Base-by-base conservation (phyloP, 2,888 invertebrate species). In the Campoplex nolae region DNA sequence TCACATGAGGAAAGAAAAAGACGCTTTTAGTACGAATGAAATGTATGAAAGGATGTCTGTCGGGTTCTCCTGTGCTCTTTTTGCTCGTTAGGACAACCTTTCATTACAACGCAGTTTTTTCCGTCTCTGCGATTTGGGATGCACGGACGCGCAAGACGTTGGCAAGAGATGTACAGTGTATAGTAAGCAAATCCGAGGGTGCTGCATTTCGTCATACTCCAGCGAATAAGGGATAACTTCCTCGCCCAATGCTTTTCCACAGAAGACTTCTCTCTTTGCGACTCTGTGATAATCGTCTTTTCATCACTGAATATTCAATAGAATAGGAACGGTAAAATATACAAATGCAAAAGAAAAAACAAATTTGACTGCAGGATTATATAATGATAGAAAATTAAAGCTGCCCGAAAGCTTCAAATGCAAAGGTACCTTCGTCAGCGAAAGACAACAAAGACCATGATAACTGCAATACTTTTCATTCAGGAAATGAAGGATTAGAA, bases 21-120 rank as follows among this genome's bases (percentile, higher is more conserved):
- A 62, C 13, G 65, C 56, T 45, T 71, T 68, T 35, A 74, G 42
- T 32, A 68, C 48, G 78, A 71, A 75, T 71, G 77, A 81, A 42
- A 38, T 65, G 65, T 65, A n/a, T 32, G 54, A 77, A 75, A 71
- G 58, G 71, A 65, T 51, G 32, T 79, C 75, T 67, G 77, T 68
- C 58, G 38, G 38, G 65, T 78, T 42, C 18, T 62, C 65, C 35
- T 28, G n/a, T 73, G 38, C 73, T 74, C 74, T 32, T 68, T 51
- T 68, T 51, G 48, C 86, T 84, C 84, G 73, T 84, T 86, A 86
- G 73, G 65, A 42, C 35, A 51, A 62, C 45, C 73, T 62, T 79
- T 77, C 77, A 28, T 80, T 71, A 56, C 83, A 67, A 65, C 51
- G 18, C 76, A 18, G 38, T 77, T 70, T 58, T 67, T 73, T 75